Conservation (phyloP, 2,113 vertebrate species). For the Cheilinus undulatus region DNA sequence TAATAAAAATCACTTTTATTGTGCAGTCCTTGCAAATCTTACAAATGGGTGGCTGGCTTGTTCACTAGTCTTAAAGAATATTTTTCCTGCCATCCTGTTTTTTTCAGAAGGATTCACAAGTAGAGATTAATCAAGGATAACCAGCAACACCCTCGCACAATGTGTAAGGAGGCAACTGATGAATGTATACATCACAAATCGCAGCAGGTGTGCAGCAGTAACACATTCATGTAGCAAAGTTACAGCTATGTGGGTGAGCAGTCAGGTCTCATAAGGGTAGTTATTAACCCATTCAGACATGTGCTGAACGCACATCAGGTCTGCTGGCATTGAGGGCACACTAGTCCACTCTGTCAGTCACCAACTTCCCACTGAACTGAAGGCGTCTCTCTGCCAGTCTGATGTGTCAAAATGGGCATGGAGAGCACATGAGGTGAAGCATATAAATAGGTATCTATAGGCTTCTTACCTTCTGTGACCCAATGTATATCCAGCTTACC, state of each 20-base stretch:
- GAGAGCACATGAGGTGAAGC: background rate
- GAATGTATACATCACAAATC: background rate
- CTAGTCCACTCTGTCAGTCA: background rate
- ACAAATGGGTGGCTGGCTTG: too few species aligned
- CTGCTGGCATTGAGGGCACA: background rate
- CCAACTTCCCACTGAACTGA: background rate
- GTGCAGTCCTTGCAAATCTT: too few species aligned
- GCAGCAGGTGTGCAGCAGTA: background rate
- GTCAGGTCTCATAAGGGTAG: background rate
- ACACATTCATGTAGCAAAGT: background rate
- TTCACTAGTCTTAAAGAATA: too few species aligned
- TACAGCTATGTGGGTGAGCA: background rate
- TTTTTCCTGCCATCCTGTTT: too few species aligned
- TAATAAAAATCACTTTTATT: too few species aligned
- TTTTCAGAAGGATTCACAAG: background rate
- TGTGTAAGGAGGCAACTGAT: background rate
- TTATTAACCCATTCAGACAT: background rate
- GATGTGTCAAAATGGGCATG: background rate
- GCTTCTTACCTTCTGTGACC: slow-evolving; percentile 5
- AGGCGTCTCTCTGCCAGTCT: background rate
- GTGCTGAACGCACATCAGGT: background rate
- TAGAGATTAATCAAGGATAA: background rate
- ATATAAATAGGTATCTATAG: slow-evolving; percentile 3
- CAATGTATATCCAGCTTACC: background rate
- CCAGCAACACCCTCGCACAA: too few species aligned